Base-by-base conservation (phyloP, 1,140 invertebrate genomes). In the Zaprionus inermis region DNA sequence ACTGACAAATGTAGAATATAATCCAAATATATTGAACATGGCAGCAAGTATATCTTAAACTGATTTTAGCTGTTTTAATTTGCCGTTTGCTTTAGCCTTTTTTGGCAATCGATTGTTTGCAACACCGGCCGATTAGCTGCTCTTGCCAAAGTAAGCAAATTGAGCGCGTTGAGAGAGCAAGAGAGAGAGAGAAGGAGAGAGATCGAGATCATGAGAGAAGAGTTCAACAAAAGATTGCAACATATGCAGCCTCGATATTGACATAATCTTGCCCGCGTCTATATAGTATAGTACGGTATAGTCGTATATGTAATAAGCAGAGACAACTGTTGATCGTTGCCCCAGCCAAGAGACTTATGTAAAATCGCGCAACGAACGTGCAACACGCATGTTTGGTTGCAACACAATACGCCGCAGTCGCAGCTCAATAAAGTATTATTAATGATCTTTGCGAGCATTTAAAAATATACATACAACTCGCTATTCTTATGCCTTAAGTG, bases 371-470 rank as follows among this genome's bases (percentile, higher is more conserved):
- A 38, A 38, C 20, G 49, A 63, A 5, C 38, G 41, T 59, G 51
- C 57, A 60, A 52, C 38, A 44, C 38, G n/a, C n/a, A 5, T 38
- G 14, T 38, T 2, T 38, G 14, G 83, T 79, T 84, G 81, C 81
- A 83, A 63, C 81, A 75, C 80, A 79, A 83, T 63, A 64, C n/a
- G 55, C n/a, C 32, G 38, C 61, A 71, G 73, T 68, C 38, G 38
- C 38, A 68, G 54, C 82, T 67, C 82, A 66, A 72, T 79, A 72
- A 82, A 86, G 76, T 79, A 82, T 86, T 88, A 86, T 86, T 88
- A 88, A 86, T 86, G 82, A 76, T 82, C 79, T 88, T 79, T 82
- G 63, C 44, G 58, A 83, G 76, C 69, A 73, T 88, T 85, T 85
- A 82, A 86, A 86, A 85, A 85, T 88, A 86, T 79, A 83, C 70